Evolutionary conservation across 2,797 vertebrate genomes (phyloP).

Genomic region (Choloepus didactylus): DNA sequence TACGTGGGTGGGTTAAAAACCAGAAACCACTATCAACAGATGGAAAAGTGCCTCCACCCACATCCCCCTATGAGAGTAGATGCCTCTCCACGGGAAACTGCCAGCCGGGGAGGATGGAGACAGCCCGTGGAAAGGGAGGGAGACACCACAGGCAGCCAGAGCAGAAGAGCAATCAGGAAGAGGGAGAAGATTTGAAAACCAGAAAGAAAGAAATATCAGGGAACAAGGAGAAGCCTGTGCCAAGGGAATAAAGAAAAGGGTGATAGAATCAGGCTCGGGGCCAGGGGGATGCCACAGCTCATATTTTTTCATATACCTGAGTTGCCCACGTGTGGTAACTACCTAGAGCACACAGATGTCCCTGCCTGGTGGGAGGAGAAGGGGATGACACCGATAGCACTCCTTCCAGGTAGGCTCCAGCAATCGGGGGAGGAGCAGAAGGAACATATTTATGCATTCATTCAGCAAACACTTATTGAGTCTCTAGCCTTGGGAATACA

Average conservation of each 20-base stretch:
- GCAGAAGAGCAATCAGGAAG: not conserved
- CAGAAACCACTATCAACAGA: not conserved
- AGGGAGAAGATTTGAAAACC: not conserved
- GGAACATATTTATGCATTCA: not conserved
- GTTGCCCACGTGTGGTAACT: not conserved
- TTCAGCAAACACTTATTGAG: not conserved
- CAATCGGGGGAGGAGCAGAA: not conserved
- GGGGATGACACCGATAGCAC: fast-evolving
- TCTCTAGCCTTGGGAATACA: not conserved
- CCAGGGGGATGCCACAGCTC: not conserved
- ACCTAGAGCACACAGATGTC: not conserved
- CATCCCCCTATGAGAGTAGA: not conserved
- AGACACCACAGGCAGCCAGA: not conserved
- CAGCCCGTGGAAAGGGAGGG: not conserved
- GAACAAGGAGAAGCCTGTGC: not conserved
- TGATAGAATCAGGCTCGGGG: not conserved
- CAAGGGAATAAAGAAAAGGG: not conserved
- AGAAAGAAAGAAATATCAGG: not conserved
- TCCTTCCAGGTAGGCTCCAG: not conserved
- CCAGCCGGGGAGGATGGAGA: not conserved
- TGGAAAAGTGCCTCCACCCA: not conserved
- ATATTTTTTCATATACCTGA: not conserved
- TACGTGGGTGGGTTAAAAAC: not conserved
- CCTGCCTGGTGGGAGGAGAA: not conserved
- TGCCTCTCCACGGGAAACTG: not conserved